Evolutionary conservation across 2,888 invertebrate species (phyloP).

Genomic region (Drosophila demipolita): DNA sequence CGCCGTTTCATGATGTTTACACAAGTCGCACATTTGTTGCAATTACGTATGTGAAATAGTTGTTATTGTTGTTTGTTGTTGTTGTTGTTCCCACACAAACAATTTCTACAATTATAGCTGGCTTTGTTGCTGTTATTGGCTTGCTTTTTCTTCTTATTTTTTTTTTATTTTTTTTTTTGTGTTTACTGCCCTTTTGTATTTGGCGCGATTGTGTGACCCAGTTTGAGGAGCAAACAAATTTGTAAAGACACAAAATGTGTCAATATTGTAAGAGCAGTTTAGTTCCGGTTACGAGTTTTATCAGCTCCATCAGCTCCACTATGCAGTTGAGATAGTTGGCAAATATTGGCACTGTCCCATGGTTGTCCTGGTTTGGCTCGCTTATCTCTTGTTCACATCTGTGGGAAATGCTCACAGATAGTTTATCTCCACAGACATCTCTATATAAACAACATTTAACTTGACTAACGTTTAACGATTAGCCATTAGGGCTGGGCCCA

Average conservation of each 20-base stretch:
- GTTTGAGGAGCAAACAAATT: conserved; percentile 75
- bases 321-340: conserved; percentile 3
- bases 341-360: conserved; percentile 14
- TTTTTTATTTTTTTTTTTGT: background rate
- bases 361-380: background rate
- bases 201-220: conserved; percentile 60
- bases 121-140: conserved; percentile 32
- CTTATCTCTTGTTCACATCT: conserved; percentile 4
- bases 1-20: conserved; percentile 58
- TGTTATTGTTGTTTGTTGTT: conserved; percentile 20
- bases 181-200: conserved; percentile 20
- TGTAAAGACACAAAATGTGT: conserved; percentile 71
- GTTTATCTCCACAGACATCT: background rate
- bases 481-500: background rate
- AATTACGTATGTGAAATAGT: conserved; percentile 48
- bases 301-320: conserved; percentile 27
- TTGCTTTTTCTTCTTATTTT: conserved; percentile 11
- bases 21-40: conserved; percentile 57
- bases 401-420: background rate
- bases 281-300: conserved; percentile 71
- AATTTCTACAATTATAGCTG: conserved; percentile 43
- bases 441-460: background rate
- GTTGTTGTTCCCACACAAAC: conserved; percentile 25
- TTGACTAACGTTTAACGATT: background rate
- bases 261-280: conserved; percentile 72